These are phyloP conservation scores for Pocillopora verrucosa DNA, from an alignment of 64 coral and sea anemone genomes.

Conservation along the genomic window DNA sequence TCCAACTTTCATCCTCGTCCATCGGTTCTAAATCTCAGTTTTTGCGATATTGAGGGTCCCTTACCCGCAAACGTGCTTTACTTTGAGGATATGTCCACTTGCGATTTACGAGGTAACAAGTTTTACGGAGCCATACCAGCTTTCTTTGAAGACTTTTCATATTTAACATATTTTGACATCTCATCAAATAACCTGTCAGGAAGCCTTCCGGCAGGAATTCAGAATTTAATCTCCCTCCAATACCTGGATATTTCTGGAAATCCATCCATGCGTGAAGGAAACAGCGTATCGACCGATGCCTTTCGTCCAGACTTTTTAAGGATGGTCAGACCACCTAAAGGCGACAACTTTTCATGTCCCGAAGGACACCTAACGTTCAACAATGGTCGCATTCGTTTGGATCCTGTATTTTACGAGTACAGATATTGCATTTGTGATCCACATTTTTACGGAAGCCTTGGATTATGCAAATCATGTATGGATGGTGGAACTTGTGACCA, in stretches of 20 bases:
- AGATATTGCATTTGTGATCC: conserved; percentile 32
- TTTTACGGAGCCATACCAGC: conserved; percentile 23
- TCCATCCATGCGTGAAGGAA: neutral
- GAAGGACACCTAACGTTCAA: conserved; percentile 25
- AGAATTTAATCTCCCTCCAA: conserved; percentile 3
- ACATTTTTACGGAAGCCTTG: conserved; percentile 17
- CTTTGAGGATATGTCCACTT: neutral
- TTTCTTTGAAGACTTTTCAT: neutral
- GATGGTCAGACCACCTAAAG: neutral
- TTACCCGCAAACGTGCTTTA: neutral
- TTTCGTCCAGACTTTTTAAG: conserved; percentile 27
- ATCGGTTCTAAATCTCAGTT: conserved; percentile 20
- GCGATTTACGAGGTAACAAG: conserved; percentile 22
- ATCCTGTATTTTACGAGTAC: conserved; percentile 31
- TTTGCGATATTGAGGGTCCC: conserved; percentile 32
- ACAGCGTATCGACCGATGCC: neutral
- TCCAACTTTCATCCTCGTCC: conserved; percentile 42
- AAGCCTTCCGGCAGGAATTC: conserved; percentile 14
- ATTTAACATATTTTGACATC: conserved; percentile 23
- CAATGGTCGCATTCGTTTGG: conserved; percentile 20
- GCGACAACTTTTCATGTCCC: conserved; percentile 28
- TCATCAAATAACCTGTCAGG: conserved; percentile 38
- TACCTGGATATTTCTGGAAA: conserved; percentile 60
- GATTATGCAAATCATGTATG: conserved; percentile 27
- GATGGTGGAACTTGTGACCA: neutral